Base-by-base conservation (phyloP, 2,888 invertebrate genomes). In the Mesochorus sp. region DNA sequence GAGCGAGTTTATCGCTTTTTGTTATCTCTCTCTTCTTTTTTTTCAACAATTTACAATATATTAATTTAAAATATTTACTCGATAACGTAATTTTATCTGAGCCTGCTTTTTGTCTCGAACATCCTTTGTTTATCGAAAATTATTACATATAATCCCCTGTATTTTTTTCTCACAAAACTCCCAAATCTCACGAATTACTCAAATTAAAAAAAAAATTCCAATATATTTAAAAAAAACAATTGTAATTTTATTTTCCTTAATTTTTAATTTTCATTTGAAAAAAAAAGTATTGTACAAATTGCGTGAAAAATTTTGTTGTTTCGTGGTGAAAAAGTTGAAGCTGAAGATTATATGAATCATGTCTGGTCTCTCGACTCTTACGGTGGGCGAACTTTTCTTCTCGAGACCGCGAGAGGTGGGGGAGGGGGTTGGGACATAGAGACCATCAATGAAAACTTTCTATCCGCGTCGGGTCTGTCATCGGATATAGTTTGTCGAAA, bases 341-440 rank as follows among this genome's bases (percentile, higher is more conserved):
- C n/a, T 17, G 31, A n/a, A 31, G 34, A 59, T 71, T 70, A 51
- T 64, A 74, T 64, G 64, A 73, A 73, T 78, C 72, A 59, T 68
- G 57, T 73, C 73, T 44, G 42, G 51, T 42, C 17, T 39, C 28
- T 57, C 59, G 53, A 70, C 37, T 47, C 44, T 70, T 66, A 42
- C 42, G 26, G 34, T 42, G 21, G 26, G 37, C 37, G 37, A 59
- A 70, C 39, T 59, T 74, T 70, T 21, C 24, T 44, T 49, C 37
- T 21, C 28, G 26, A 26, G 10, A n/a, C n/a, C n/a, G n/a, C n/a
- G n/a, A n/a, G n/a, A n/a, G n/a, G n/a, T n/a, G n/a, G n/a, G n/a
- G n/a, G n/a, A n/a, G n/a, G n/a, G n/a, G n/a, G n/a, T n/a, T n/a
- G n/a, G n/a, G n/a, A n/a, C n/a, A n/a, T n/a, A n/a, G n/a, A n/a